Percentiles rank a stretch among this genome's conserved stretches.
Evolutionary conservation across 92 coral and sea anemone species (phyloP).

Genomic region (Zoanthus gigantus): DNA sequence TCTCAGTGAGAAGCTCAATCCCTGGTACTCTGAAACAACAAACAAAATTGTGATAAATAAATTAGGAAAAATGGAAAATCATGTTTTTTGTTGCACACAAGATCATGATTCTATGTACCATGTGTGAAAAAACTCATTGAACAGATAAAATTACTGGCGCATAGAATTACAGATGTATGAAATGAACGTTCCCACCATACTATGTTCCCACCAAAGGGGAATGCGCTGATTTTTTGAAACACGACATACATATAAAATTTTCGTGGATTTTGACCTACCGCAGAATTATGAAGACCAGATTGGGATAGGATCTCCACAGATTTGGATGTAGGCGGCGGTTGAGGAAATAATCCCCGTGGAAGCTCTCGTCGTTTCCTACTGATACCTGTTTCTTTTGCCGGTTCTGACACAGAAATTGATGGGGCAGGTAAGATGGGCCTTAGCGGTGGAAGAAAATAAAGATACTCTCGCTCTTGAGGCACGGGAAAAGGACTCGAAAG

Average conservation of each 20-base stretch:
- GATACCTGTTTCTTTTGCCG: neutral
- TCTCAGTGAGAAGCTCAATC: constrained; percentile 44
- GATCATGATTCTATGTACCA: neutral
- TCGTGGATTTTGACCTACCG: constrained; percentile 10
- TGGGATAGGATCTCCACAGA: constrained; percentile 5
- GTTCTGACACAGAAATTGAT: constrained; percentile 22
- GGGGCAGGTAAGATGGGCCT: constrained; percentile 25
- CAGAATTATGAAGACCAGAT: constrained; percentile 7
- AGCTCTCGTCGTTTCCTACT: constrained; percentile 7
- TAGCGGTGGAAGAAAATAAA: constrained; percentile 20
- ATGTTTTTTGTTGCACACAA: constrained; percentile 34
- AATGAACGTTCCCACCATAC: neutral
- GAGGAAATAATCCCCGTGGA: constrained; percentile 8
- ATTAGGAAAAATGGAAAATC: constrained; percentile 19
- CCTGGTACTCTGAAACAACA: constrained; percentile 48
- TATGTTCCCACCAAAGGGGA: neutral
- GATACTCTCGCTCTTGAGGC: neutral
- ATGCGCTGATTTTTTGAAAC: constrained; percentile 11
- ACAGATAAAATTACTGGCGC: neutral
- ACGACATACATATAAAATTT: constrained; percentile 2
- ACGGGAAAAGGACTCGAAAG: neutral
- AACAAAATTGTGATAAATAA: constrained; percentile 2
- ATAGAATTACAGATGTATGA: constrained; percentile 14
- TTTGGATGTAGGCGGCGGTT: neutral
- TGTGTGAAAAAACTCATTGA: neutral